Conservation (phyloP, 2,797 vertebrate genomes). For the Poliocrania exsul region DNA sequence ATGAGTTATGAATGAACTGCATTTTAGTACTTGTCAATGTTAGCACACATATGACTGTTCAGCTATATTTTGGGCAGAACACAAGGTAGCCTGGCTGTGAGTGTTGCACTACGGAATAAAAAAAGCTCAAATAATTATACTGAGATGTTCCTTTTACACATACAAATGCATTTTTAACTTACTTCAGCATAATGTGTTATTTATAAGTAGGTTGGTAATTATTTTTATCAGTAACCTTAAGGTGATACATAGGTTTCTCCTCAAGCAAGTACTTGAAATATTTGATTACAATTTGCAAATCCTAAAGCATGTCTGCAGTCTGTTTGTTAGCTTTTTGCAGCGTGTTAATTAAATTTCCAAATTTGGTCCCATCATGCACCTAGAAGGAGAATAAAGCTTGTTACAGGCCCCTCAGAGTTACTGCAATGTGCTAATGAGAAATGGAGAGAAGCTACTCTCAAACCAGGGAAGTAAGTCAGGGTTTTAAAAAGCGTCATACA, state of each 20-base stretch:
- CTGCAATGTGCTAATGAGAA: neutral
- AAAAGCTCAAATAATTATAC: neutral
- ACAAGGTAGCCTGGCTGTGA: neutral
- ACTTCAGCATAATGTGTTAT: neutral
- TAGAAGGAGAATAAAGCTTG: neutral
- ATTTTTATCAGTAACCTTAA: neutral
- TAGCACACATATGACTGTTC: neutral
- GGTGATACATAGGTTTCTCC: neutral
- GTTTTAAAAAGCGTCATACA: neutral
- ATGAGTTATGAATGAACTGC: neutral
- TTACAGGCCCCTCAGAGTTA: neutral
- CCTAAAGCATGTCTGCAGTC: neutral
- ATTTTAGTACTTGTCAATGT: neutral
- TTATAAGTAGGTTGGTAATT: neutral
- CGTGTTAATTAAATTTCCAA: slow-evolving; percentile 19
- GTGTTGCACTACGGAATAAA: neutral
- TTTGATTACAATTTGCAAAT: neutral
- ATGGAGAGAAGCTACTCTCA: neutral
- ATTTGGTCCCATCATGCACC: neutral
- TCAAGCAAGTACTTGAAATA: neutral
- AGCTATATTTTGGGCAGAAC: neutral
- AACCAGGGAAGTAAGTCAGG: neutral
- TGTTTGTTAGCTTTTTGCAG: slow-evolving; percentile 15
- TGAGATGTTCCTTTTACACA: neutral
- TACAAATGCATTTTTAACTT: neutral